A percentile compares a stretch with the other conserved stretches of the same genome.
Conservation (phyloP, 2,797 vertebrate species). For the Halcyon chelicuti region DNA sequence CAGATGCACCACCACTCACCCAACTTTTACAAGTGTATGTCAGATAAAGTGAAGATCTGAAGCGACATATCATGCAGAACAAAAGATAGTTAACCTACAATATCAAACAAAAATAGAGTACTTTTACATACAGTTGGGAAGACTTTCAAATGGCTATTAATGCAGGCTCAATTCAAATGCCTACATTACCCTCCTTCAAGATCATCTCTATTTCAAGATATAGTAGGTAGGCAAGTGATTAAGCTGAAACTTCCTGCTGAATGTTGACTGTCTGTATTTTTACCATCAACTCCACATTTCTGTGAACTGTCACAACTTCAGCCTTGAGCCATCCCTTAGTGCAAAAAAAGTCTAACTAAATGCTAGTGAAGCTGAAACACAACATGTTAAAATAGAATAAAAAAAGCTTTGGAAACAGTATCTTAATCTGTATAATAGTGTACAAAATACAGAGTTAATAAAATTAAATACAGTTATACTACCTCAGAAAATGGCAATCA, state of each 20-base stretch:
- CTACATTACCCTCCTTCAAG: not conserved
- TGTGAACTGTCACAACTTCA: not conserved
- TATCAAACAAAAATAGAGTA: not conserved
- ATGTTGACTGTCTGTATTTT: not conserved
- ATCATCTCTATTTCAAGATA: not conserved
- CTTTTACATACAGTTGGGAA: not conserved
- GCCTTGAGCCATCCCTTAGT: not conserved
- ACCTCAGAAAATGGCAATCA: not conserved
- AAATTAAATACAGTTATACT: not conserved
- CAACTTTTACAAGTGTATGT: not conserved
- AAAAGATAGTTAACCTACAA: not conserved
- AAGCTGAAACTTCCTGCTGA: not conserved
- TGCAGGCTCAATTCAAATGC: not conserved
- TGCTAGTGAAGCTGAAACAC: not conserved
- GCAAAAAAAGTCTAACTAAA: not conserved
- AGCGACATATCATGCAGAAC: not conserved
- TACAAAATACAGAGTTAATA: not conserved
- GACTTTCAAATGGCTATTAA: not conserved
- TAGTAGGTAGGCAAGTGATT: not conserved
- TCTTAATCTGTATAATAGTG: not conserved
- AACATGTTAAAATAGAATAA: not conserved
- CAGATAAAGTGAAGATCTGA: not conserved
- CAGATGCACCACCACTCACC: not conserved
- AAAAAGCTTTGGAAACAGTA: not conserved
- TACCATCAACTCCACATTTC: not conserved